These are phyloP conservation scores for Gymnosoma rotundatum DNA, from an alignment of 2,888 invertebrate genomes.

Conservation along the genomic window DNA sequence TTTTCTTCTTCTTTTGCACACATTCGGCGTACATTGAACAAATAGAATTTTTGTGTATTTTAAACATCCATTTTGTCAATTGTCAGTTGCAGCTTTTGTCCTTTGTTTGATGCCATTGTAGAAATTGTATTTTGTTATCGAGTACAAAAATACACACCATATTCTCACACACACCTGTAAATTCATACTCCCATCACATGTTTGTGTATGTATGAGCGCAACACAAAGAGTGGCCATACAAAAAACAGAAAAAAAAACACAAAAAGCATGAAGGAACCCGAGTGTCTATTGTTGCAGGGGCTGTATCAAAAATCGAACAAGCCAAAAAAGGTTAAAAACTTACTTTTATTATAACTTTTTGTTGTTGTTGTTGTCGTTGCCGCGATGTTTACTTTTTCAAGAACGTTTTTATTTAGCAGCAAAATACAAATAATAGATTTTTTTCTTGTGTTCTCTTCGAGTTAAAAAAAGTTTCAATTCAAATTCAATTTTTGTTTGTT, in stretches of 20 bases:
- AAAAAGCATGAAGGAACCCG: constrained; percentile 6
- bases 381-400: constrained; percentile 58
- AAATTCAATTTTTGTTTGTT: constrained; percentile 40
- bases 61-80: constrained; percentile 81
- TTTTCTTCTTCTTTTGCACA: not conserved
- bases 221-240: constrained; percentile 11
- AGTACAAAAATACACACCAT: constrained; percentile 34
- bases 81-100: constrained; percentile 81
- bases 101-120: constrained; percentile 71
- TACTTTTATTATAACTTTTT: constrained; percentile 33
- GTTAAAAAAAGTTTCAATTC: constrained; percentile 29
- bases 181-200: not conserved
- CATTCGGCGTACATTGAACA: not conserved
- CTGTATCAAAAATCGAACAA: constrained; percentile 45
- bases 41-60: constrained; percentile 73
- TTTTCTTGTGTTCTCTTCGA: constrained; percentile 27
- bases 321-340: constrained; percentile 56
- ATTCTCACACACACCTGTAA: constrained; percentile 23
- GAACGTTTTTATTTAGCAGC: constrained; percentile 31
- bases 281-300: constrained; percentile 10
- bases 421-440: constrained; percentile 41
- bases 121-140: constrained; percentile 68
- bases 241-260: not conserved
- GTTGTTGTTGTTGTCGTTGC: constrained; percentile 18
- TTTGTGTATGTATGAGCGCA: not conserved